A percentile compares a stretch with the other conserved stretches of the same genome.
These are phyloP conservation scores for Yponomeuta sedellus DNA, from an alignment of 2,888 invertebrate species.

Conservation along the genomic window DNA sequence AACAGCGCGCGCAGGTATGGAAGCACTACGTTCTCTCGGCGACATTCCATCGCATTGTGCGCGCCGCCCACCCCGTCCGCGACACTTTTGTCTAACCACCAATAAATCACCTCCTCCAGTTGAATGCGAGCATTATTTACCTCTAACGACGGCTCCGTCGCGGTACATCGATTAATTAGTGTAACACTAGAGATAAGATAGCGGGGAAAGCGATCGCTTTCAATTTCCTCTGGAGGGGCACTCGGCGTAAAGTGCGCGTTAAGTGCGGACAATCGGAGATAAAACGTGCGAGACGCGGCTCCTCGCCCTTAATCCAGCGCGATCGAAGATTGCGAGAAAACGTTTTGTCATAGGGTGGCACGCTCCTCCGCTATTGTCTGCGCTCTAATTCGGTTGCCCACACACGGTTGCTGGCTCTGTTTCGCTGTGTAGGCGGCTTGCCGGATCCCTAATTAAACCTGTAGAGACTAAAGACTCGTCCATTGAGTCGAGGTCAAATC, in stretches of 20 bases:
- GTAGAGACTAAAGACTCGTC: slow-evolving; percentile 57
- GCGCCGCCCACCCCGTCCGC: slow-evolving; percentile 58
- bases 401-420: slow-evolving; percentile 46
- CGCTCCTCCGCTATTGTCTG: slow-evolving; percentile 66
- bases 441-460: slow-evolving; percentile 66
- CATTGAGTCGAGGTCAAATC: slow-evolving; percentile 49
- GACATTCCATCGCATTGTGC: slow-evolving; percentile 72
- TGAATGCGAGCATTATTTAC: slow-evolving; percentile 69
- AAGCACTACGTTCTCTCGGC: slow-evolving; percentile 37
- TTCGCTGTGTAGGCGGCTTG: slow-evolving; percentile 21
- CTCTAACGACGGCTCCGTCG: slow-evolving; percentile 61
- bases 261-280: slow-evolving; percentile 77
- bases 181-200: slow-evolving; percentile 74
- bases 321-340: slow-evolving; percentile 76
- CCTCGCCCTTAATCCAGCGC: slow-evolving; percentile 73
- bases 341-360: slow-evolving; percentile 74
- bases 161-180: slow-evolving; percentile 74
- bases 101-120: slow-evolving; percentile 66
- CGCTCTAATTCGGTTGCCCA: slow-evolving; percentile 69
- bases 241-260: slow-evolving; percentile 74
- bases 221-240: slow-evolving; percentile 75
- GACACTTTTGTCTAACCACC: slow-evolving; percentile 74
- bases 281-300: slow-evolving; percentile 70
- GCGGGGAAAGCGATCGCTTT: slow-evolving; percentile 73
- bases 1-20: slow-evolving; percentile 49